Base-by-base conservation (phyloP, 2,888 invertebrate genomes). In the Lysandra coridon region DNA sequence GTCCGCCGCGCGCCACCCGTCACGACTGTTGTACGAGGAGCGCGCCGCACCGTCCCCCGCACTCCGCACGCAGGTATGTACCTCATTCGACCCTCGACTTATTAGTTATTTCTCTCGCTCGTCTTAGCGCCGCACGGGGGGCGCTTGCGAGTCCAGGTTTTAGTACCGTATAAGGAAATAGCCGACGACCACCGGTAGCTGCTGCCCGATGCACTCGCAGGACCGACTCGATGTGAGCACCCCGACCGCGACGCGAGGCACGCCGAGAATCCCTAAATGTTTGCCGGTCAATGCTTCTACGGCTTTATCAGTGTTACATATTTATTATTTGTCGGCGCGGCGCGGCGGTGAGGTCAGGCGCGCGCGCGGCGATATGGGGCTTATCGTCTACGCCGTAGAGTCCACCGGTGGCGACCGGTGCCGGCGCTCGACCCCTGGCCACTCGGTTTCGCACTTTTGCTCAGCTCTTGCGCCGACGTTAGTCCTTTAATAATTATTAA, bases 281-380 rank as follows among this genome's bases (percentile, higher is more conserved):
- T 88, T 89, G 88, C 89, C 92, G 93, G 93, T 92, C 93, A 91
- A 90, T 91, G 92, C 88, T 92, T 93, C 92, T 90, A 90, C 89
- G 90, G 88, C 87, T 91, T 93, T 94, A 94, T 94, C 94, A 93
- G 91, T 91, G 92, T 93, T 94, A 93, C 93, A 93, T 93, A 93
- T 93, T 94, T 93, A 93, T 93, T 93, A 92, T 92, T 92, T 92
- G 93, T 91, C 92, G 91, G 87, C 84, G 88, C 92, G 91, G 87
- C 84, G 88, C 86, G 86, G 87, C 89, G 91, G 91, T 92, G 92
- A 93, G 94, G 93, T 93, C 93, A 92, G 91, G 86, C 82, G 91
- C 88, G 91, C 85, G 88, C 90, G 90, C 85, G 87, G 88, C 88
- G 91, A 89, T 87, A 88, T 94, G 90, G 84, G 89, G 91, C 91